These are phyloP conservation scores for Helobdella robusta DNA, from an alignment of 2,888 invertebrate genomes.

Conservation along the genomic window DNA sequence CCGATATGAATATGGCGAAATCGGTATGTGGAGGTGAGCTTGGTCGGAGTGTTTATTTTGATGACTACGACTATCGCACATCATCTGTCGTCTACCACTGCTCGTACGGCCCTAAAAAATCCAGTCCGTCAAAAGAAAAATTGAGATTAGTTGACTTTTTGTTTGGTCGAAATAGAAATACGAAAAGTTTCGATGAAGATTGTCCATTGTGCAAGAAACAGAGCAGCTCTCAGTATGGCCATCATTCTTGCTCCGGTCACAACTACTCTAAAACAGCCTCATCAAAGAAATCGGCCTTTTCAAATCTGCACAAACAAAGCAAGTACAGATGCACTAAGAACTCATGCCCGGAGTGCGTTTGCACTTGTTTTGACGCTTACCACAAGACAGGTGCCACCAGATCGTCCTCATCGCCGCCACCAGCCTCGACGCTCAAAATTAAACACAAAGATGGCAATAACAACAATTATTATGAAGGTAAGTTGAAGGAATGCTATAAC, in stretches of 20 bases:
- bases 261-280: too few relatives aligned
- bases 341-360: not conserved
- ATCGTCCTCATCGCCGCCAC: conserved; percentile 9
- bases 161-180: conserved; percentile 10
- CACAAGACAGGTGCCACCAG: not conserved
- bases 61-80: not conserved
- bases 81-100: not conserved
- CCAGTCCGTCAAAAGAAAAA: conserved; percentile 20
- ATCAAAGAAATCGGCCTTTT: too few relatives aligned
- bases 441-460: too few relatives aligned
- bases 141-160: conserved; percentile 16
- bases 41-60: not conserved
- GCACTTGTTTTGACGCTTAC: not conserved
- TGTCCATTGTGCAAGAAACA: conserved; percentile 18
- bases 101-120: conserved; percentile 15
- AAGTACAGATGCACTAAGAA: conserved; percentile 2
- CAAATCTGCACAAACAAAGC: not conserved
- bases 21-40: conserved; percentile 19
- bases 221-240: not conserved
- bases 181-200: conserved; percentile 4
- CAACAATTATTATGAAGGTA: too few relatives aligned
- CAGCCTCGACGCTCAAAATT: not conserved
- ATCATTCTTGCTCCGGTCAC: too few relatives aligned
- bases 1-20: conserved; percentile 11
- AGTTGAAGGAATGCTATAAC: too few relatives aligned